Conservation (phyloP, 2,797 vertebrate genomes). For the Liasis olivaceus region DNA sequence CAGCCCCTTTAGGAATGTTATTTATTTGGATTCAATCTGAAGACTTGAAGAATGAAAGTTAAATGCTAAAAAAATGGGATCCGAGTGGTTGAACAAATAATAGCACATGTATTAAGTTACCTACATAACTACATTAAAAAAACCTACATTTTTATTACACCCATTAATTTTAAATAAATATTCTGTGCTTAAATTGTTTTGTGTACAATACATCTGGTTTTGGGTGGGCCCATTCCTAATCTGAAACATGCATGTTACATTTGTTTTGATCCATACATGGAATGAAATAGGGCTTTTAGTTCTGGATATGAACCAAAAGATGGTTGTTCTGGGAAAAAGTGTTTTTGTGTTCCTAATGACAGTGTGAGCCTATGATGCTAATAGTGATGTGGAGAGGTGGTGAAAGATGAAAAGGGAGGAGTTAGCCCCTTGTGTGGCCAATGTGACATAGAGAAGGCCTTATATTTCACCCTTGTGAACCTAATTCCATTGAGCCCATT, state of each 20-base stretch:
- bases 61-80: conserved; percentile 6
- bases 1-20: neutral
- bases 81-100: neutral
- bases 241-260: no score
- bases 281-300: no score
- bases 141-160: neutral
- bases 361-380: neutral
- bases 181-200: no score
- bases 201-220: no score
- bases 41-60: conserved; percentile 5
- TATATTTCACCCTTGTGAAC: neutral
- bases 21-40: conserved; percentile 16
- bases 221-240: no score
- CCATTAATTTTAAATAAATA: neutral
- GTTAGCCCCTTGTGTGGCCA: neutral
- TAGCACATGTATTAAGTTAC: neutral
- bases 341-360: no score
- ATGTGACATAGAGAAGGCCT: neutral
- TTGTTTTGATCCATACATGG: no score
- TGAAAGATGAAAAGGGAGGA: neutral
- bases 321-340: no score
- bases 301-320: no score
- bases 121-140: neutral
- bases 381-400: neutral
- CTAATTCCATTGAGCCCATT: neutral